Percentiles rank a stretch among this genome's conserved stretches.
These are phyloP conservation scores for Agelaius phoeniceus DNA, from an alignment of 2,113 vertebrate species.

Conservation along the genomic window DNA sequence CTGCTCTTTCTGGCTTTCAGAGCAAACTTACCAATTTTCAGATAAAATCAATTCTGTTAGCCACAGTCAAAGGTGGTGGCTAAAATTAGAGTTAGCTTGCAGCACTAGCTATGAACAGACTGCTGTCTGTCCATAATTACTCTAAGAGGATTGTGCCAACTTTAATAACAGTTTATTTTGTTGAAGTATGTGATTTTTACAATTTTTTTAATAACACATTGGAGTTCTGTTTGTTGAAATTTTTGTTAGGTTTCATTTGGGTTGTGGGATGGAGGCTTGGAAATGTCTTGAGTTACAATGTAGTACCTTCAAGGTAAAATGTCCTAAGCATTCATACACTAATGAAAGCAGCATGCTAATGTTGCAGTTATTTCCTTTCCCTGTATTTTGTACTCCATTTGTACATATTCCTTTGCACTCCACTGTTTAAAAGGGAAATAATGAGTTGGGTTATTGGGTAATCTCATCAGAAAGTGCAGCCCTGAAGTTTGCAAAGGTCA, in stretches of 20 bases:
- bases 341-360: not conserved
- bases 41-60: slow-evolving; percentile 24
- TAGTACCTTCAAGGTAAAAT: not conserved
- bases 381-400: not conserved
- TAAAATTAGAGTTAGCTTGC: slow-evolving; percentile 26
- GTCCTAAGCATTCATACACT: not conserved
- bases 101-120: not conserved
- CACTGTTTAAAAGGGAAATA: not conserved
- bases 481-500: not conserved
- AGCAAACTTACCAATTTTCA: slow-evolving; percentile 22
- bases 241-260: not conserved
- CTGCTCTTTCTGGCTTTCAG: not conserved
- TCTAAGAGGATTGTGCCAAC: slow-evolving; percentile 1
- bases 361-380: not conserved
- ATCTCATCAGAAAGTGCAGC: not conserved
- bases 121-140: not conserved
- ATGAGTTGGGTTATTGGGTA: not conserved
- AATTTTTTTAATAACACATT: not conserved
- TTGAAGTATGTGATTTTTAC: not conserved
- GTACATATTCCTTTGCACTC: not conserved
- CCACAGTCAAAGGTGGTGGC: not conserved
- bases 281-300: not conserved
- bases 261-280: not conserved
- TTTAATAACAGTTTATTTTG: slow-evolving; percentile 15
- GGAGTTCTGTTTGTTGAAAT: not conserved